Conservation (phyloP, 1,140 invertebrate species). For the Teleopsis dalmanni region DNA sequence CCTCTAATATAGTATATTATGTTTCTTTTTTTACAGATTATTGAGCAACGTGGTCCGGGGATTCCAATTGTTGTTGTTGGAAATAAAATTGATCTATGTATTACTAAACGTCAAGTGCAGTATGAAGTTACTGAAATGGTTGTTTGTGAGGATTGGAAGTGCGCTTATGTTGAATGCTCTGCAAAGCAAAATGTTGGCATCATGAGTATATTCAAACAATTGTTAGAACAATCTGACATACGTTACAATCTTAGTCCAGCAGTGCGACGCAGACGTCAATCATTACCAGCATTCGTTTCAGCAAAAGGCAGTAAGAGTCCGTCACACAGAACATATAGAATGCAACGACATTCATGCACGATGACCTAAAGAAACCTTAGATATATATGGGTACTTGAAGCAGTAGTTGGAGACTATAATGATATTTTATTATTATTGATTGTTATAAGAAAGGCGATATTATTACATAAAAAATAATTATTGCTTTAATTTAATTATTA, state of each 20-base stretch:
- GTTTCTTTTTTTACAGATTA: constrained; percentile 24
- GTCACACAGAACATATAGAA: constrained; percentile 17
- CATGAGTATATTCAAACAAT: constrained; percentile 43
- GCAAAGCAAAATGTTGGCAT: constrained; percentile 49
- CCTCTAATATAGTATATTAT: too few relatives aligned
- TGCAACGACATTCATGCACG: constrained; percentile 42
- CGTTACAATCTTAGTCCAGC: constrained; percentile 49
- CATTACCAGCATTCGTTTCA: constrained; percentile 33
- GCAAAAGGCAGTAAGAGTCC: constrained; percentile 16
- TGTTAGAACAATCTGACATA: constrained; percentile 51
- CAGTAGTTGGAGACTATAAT: neutral
- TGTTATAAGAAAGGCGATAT: too few relatives aligned
- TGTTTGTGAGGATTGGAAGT: constrained; percentile 50
- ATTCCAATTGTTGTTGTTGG: constrained; percentile 52
- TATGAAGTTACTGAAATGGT: constrained; percentile 46
- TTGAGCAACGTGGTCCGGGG: constrained; percentile 25
- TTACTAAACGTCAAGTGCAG: constrained; percentile 19
- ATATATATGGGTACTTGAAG: neutral
- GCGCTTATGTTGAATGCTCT: constrained; percentile 51
- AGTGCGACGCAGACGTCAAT: constrained; percentile 46
- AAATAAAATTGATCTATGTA: constrained; percentile 49
- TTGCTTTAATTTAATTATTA: too few relatives aligned
- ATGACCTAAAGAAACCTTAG: constrained; percentile 24
- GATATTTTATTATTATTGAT: too few relatives aligned
- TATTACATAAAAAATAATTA: too few relatives aligned